A percentile compares a stretch with the other conserved stretches of the same genome.
phyloP scores from a whole-genome alignment of 1,140 invertebrate species.

The Lordiphosa clarofinis region DNA sequence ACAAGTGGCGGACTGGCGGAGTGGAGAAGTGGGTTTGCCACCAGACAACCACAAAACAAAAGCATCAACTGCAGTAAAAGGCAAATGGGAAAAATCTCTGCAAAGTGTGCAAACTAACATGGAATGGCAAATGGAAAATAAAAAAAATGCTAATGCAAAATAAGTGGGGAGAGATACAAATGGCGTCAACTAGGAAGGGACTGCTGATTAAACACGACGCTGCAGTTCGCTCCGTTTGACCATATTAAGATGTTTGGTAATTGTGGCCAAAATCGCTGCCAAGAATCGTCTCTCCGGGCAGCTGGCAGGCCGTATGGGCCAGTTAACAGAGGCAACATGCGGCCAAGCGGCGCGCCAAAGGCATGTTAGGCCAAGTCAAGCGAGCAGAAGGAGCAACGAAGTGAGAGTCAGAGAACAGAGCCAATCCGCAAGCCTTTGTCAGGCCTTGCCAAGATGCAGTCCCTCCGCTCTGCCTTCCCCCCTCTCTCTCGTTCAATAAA shows the following conservation, averaged over 20 bases:
- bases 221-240: background rate
- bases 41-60: conserved; percentile 10
- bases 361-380: conserved; percentile 58
- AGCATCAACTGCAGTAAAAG: conserved; percentile 14
- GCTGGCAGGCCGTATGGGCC: conserved; percentile 23
- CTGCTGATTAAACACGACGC: background rate
- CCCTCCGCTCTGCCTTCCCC: background rate
- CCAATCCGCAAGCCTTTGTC: conserved; percentile 60
- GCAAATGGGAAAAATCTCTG: conserved; percentile 12
- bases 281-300: conserved; percentile 40
- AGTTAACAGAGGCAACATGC: conserved; percentile 36
- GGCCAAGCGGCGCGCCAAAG: conserved; percentile 66
- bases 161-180: no score
- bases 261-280: conserved; percentile 64
- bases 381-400: conserved; percentile 6
- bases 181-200: no score
- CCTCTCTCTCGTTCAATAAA: background rate
- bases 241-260: conserved; percentile 66
- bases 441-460: conserved; percentile 44
- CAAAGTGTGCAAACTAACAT: conserved; percentile 18
- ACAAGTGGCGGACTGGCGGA: conserved; percentile 9
- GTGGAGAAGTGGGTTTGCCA: background rate
- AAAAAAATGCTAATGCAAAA: conserved; percentile 4
- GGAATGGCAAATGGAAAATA: conserved; percentile 7
- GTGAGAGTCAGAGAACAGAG: conserved; percentile 11